These are phyloP conservation scores for Gorsachius goisagi DNA, from an alignment of 2,113 vertebrate species.

Conservation along the genomic window DNA sequence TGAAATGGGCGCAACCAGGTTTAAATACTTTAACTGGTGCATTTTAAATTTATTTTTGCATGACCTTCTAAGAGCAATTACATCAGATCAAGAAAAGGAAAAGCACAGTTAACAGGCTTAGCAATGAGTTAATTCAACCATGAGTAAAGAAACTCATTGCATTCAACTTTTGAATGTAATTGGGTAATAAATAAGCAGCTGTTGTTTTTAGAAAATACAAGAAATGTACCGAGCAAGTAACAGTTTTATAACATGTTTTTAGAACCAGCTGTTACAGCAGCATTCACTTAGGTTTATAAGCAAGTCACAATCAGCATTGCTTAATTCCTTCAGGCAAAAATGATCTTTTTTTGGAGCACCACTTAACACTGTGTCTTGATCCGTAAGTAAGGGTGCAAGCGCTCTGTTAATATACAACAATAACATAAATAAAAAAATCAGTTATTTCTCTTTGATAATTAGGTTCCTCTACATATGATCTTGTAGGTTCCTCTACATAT, in stretches of 20 bases:
- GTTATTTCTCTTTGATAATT: background rate
- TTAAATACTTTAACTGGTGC: background rate
- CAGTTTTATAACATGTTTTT: background rate
- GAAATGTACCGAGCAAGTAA: background rate
- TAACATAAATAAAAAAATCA: background rate
- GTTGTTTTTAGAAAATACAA: background rate
- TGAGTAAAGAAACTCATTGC: background rate
- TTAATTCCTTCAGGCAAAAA: background rate
- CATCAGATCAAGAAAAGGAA: background rate
- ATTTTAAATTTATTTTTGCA: background rate
- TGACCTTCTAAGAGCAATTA: constrained; percentile 43
- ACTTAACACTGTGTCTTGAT: background rate
- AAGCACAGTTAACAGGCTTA: background rate
- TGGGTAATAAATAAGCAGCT: constrained; percentile 48
- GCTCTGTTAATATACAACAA: background rate
- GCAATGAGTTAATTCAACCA: constrained; percentile 26
- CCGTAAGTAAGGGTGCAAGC: background rate
- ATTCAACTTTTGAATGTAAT: constrained; percentile 27
- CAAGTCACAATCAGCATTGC: background rate
- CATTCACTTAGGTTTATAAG: background rate
- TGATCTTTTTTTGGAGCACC: background rate
- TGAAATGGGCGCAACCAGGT: background rate
- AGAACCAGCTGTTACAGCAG: background rate
- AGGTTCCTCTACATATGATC: background rate
- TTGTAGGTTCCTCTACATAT: background rate